These are phyloP conservation scores for Trachelus iudaicus DNA, from an alignment of 2,888 invertebrate genomes.

Conservation along the genomic window DNA sequence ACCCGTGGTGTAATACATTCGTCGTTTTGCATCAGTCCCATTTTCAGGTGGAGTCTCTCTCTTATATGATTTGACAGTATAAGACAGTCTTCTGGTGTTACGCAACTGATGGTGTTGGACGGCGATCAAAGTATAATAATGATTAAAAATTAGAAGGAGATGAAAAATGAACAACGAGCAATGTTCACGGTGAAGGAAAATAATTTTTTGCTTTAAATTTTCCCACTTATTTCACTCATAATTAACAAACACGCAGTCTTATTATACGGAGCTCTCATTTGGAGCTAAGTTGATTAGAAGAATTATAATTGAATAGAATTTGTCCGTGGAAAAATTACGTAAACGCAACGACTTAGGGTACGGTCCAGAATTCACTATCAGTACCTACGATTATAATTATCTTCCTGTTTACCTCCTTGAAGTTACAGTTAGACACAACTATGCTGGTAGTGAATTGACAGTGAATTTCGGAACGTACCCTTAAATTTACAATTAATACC, in stretches of 20 bases:
- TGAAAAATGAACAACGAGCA: background rate
- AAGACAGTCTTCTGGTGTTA: background rate
- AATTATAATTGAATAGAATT: background rate
- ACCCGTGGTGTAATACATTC: background rate
- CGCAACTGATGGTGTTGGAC: background rate
- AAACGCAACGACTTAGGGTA: background rate
- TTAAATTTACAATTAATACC: background rate
- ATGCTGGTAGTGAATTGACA: too few species aligned
- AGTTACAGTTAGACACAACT: too few species aligned
- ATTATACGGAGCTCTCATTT: slow-evolving; percentile 42
- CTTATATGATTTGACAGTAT: background rate
- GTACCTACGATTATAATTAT: too few species aligned
- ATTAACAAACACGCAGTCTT: slow-evolving; percentile 63
- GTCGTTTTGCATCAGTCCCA: background rate
- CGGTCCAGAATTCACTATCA: too few species aligned
- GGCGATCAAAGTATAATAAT: background rate
- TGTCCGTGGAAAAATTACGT: background rate
- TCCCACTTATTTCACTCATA: slow-evolving; percentile 46
- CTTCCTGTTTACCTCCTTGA: too few species aligned
- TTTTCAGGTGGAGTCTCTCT: background rate
- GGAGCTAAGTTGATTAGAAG: background rate
- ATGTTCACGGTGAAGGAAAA: background rate
- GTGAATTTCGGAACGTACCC: too few species aligned
- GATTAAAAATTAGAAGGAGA: background rate
- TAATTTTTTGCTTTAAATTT: slow-evolving; percentile 21